Conservation (phyloP, 2,888 invertebrate genomes). For the Melikaiella ostensackeni region DNA sequence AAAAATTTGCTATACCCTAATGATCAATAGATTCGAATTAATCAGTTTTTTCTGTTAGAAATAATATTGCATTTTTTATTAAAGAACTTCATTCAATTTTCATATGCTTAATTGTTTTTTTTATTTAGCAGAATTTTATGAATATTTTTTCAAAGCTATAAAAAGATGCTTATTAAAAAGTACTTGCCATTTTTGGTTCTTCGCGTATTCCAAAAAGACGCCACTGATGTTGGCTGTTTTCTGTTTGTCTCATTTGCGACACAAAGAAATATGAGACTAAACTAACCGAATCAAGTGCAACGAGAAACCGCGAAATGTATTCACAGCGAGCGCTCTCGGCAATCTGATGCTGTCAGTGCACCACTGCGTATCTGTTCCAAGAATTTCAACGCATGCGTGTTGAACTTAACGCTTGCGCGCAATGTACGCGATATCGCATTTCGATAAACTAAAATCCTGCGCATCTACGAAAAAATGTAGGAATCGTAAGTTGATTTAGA, state of each 20-base stretch:
- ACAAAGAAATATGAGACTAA: constrained; percentile 2
- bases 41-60: no score
- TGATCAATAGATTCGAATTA: no score
- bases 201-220: neutral
- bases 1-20: no score
- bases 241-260: neutral
- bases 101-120: neutral
- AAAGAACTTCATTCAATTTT: neutral
- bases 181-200: constrained; percentile 29
- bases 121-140: neutral
- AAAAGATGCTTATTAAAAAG: neutral
- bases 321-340: constrained; percentile 31
- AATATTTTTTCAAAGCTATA: neutral
- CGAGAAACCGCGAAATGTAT: constrained; percentile 38
- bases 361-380: constrained; percentile 17
- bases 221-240: neutral
- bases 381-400: constrained; percentile 25
- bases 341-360: constrained; percentile 30
- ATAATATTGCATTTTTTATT: no score
- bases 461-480: neutral
- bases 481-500: no score
- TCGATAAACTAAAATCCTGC: constrained; percentile 6
- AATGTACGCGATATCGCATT: constrained; percentile 6
- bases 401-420: constrained; percentile 23
- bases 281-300: neutral